Percentiles rank a stretch among this genome's conserved stretches.
These are phyloP conservation scores for Rhinella marina DNA, from an alignment of 2,797 vertebrate species.

Conservation along the genomic window DNA sequence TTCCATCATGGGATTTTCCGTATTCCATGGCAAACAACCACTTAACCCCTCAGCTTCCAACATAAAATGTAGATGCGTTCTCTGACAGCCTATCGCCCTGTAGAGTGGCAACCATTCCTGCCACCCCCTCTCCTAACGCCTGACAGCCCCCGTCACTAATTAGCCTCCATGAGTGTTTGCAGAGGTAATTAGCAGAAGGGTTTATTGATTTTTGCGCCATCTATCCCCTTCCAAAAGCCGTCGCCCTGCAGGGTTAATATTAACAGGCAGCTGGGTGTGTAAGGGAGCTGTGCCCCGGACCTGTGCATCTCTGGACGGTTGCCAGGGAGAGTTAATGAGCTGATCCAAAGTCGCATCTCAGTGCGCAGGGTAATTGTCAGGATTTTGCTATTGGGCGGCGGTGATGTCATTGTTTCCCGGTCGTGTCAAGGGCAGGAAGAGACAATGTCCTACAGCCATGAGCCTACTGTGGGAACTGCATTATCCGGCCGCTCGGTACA, in stretches of 20 bases:
- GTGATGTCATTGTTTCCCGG: conserved; percentile 53
- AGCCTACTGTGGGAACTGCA: conserved; percentile 22
- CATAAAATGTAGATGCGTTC: background rate
- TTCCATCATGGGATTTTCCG: conserved; percentile 16
- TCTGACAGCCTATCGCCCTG: background rate
- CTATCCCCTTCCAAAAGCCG: conserved; percentile 21
- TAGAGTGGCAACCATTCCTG: background rate
- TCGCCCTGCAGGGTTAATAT: conserved; percentile 12
- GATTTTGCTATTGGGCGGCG: conserved; percentile 16
- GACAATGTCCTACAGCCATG: background rate
- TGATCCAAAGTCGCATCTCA: background rate
- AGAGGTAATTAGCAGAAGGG: conserved; percentile 51
- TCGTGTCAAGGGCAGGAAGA: conserved; percentile 34
- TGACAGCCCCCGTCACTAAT: conserved; percentile 38
- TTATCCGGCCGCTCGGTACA: conserved; percentile 7
- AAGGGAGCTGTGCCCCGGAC: conserved; percentile 18
- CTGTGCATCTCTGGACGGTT: background rate
- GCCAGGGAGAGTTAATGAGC: conserved; percentile 55
- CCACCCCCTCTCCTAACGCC: background rate
- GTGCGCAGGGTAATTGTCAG: conserved; percentile 18
- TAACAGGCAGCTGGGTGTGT: conserved; percentile 44
- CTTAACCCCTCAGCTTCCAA: background rate
- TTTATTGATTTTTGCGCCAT: conserved; percentile 52
- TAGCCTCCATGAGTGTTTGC: conserved; percentile 45
- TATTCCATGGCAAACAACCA: background rate